Percentiles rank a stretch among this genome's conserved stretches.
These are phyloP conservation scores for Buathra laborator DNA, from an alignment of 2,888 invertebrate species.

Conservation along the genomic window DNA sequence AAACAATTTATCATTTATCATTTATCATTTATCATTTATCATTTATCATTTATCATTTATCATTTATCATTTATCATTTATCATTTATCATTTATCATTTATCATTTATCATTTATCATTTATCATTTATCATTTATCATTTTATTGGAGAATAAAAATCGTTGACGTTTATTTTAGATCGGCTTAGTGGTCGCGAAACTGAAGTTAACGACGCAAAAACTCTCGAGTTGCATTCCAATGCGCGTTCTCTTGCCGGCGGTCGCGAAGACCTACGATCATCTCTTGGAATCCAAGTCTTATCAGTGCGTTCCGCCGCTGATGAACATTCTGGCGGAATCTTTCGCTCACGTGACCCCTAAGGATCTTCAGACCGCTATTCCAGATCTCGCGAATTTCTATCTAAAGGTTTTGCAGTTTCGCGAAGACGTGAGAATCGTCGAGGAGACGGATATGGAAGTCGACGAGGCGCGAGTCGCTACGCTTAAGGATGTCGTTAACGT, in stretches of 20 bases:
- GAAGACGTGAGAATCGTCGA: slow-evolving; percentile 83
- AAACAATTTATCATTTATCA: background rate
- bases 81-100: too few species aligned
- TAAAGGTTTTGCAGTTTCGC: slow-evolving; percentile 90
- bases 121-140: background rate
- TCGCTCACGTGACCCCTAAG: slow-evolving; percentile 88
- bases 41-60: too few species aligned
- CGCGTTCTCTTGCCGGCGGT: slow-evolving; percentile 92
- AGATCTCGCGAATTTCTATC: slow-evolving; percentile 91
- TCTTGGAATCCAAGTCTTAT: slow-evolving; percentile 88
- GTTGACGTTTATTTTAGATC: slow-evolving; percentile 74
- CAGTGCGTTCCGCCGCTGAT: slow-evolving; percentile 90
- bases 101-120: too few species aligned
- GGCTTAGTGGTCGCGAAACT: slow-evolving; percentile 87
- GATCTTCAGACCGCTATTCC: slow-evolving; percentile 89
- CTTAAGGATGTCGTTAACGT: slow-evolving; percentile 86
- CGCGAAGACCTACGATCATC: slow-evolving; percentile 88
- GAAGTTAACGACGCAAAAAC: slow-evolving; percentile 88
- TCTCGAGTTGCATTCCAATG: slow-evolving; percentile 89
- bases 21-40: too few species aligned
- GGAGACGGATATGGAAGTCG: slow-evolving; percentile 77
- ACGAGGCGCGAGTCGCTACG: slow-evolving; percentile 80
- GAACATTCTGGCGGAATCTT: slow-evolving; percentile 91
- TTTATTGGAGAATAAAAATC: background rate
- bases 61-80: too few species aligned